Evolutionary conservation across 2,113 vertebrate genomes (phyloP).

Genomic region (Gymnorhina tibicen): DNA sequence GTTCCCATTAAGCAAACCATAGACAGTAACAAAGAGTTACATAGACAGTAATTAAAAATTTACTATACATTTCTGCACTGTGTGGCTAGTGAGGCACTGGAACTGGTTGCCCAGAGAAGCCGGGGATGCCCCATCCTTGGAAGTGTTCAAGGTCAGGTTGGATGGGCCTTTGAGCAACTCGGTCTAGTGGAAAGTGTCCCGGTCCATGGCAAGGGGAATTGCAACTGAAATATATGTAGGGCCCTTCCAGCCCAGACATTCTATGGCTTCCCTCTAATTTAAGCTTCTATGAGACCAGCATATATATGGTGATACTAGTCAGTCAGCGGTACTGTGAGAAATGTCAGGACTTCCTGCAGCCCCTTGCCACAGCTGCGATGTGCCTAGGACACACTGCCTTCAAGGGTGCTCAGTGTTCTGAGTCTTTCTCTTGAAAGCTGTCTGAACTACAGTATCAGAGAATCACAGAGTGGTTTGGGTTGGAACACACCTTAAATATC

Average conservation of each 20-base stretch:
- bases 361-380: accelerated
- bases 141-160: neutral
- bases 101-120: neutral
- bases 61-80: neutral
- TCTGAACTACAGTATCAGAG: neutral
- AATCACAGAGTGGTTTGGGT: neutral
- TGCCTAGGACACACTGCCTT: neutral
- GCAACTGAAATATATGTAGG: neutral
- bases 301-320: neutral
- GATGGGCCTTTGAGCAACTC: neutral
- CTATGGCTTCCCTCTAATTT: neutral
- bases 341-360: neutral
- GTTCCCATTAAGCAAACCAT: neutral
- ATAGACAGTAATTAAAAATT: neutral
- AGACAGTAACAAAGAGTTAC: neutral
- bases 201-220: neutral
- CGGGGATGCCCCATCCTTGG: neutral
- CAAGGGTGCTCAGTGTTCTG: neutral
- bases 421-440: neutral
- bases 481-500: neutral
- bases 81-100: neutral
- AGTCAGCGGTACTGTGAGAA: neutral
- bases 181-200: neutral
- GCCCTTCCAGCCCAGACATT: neutral
- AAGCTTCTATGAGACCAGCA: neutral